Percentiles rank a stretch among this genome's conserved stretches.
phyloP scores from a whole-genome alignment of 2,888 invertebrate genomes.

The Eilema griseolum region DNA sequence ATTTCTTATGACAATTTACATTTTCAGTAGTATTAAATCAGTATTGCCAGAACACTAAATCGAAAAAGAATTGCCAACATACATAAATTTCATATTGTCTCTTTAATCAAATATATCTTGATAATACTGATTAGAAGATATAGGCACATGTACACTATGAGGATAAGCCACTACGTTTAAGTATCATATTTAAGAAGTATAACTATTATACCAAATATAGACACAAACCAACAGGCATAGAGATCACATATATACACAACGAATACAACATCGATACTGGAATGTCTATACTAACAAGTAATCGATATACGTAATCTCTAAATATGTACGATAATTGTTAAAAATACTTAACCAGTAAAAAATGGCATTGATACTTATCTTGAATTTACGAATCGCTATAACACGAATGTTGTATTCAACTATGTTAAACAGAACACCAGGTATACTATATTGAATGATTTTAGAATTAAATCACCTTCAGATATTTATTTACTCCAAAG shows the following conservation, averaged over 20 bases:
- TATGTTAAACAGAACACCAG: not conserved
- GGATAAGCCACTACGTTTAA: slow-evolving; percentile 9
- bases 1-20: not conserved
- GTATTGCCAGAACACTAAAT: not conserved
- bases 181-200: not conserved
- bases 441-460: not conserved
- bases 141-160: slow-evolving; percentile 9
- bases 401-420: not conserved
- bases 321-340: slow-evolving; percentile 1
- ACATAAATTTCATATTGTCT: not conserved
- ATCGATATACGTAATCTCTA: not conserved
- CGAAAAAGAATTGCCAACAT: not conserved
- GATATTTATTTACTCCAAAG: not conserved
- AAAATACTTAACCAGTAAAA: slow-evolving; percentile 1
- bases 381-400: not conserved
- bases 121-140: slow-evolving; percentile 16
- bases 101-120: not conserved
- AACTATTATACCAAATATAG: slow-evolving; percentile 10
- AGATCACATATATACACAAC: slow-evolving; percentile 13
- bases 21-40: not conserved
- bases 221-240: slow-evolving; percentile 11
- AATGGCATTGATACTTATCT: not conserved
- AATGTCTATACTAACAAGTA: slow-evolving; percentile 4
- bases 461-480: not conserved
- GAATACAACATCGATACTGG: slow-evolving; percentile 3